phyloP scores from a whole-genome alignment of 1,140 invertebrate genomes.

The Apis dorsata region DNA sequence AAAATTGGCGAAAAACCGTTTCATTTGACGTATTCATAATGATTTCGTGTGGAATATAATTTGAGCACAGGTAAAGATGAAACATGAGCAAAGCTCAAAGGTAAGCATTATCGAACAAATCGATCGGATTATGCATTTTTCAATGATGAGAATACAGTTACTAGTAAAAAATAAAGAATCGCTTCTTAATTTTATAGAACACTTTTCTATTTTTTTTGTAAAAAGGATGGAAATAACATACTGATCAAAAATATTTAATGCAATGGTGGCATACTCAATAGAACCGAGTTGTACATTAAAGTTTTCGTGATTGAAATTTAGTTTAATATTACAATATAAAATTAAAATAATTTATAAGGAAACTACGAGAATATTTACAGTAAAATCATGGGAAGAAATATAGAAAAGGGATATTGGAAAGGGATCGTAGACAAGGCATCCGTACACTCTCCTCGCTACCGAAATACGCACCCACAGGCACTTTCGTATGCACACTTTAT shows the following conservation, averaged over 20 bases:
- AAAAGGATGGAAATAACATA: conserved; percentile 35
- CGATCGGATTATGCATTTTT: conserved; percentile 16
- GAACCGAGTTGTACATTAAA: conserved; percentile 13
- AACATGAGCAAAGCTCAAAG: conserved; percentile 24
- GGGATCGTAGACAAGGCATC: conserved; percentile 25
- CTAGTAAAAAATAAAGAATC: neutral
- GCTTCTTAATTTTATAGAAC: neutral
- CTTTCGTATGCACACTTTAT: conserved; percentile 35
- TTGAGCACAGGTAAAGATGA: neutral
- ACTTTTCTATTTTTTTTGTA: neutral
- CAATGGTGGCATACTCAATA: conserved; percentile 54
- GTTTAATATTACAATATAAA: conserved; percentile 17
- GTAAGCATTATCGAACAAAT: conserved; percentile 26
- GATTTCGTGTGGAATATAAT: neutral
- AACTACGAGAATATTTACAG: conserved; percentile 49
- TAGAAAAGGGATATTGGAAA: conserved; percentile 10
- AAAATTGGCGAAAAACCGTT: neutral
- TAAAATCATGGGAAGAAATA: neutral
- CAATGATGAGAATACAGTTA: neutral
- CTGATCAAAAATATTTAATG: conserved; percentile 35
- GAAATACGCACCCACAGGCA: conserved; percentile 64
- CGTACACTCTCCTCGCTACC: conserved; percentile 57
- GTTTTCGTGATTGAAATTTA: conserved; percentile 16
- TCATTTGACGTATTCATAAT: neutral
- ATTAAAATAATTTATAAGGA: conserved; percentile 26